These are phyloP conservation scores for Petromus typicus DNA, from an alignment of 2,113 vertebrate genomes.

Conservation along the genomic window DNA sequence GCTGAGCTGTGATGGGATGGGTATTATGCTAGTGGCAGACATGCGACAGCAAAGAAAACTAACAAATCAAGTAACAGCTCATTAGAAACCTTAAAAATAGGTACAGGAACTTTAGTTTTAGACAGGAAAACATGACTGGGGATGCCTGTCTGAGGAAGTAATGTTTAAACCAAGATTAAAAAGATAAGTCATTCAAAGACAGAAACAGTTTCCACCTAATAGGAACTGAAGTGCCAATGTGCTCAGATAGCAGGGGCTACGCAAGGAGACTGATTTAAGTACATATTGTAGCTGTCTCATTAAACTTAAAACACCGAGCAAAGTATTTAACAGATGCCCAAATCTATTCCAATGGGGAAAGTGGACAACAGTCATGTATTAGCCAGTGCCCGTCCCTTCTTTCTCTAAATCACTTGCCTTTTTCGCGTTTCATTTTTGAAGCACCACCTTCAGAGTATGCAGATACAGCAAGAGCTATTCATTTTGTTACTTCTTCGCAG, in stretches of 20 bases:
- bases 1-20: neutral
- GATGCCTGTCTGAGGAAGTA: neutral
- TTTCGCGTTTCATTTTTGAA: constrained; percentile 64
- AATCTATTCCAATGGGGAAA: constrained; percentile 5
- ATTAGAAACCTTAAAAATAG: neutral
- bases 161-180: constrained; percentile 8
- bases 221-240: neutral
- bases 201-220: neutral
- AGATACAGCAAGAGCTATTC: constrained; percentile 54
- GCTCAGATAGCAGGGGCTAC: neutral
- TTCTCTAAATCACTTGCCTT: constrained; percentile 46
- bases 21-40: neutral
- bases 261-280: neutral
- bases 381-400: neutral
- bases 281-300: constrained; percentile 17
- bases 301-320: constrained; percentile 42
- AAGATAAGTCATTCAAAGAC: neutral
- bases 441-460: neutral
- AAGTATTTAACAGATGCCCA: constrained; percentile 46
- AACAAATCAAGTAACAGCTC: neutral
- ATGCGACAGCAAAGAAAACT: neutral
- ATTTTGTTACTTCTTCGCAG: constrained; percentile 35
- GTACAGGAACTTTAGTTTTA: neutral
- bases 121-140: neutral
- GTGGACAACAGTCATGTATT: neutral